Evolutionary conservation across 2,797 vertebrate genomes (phyloP), one percentile per base, ranked within the genome.

Genomic region (Coracias cyanogaster): DNA sequence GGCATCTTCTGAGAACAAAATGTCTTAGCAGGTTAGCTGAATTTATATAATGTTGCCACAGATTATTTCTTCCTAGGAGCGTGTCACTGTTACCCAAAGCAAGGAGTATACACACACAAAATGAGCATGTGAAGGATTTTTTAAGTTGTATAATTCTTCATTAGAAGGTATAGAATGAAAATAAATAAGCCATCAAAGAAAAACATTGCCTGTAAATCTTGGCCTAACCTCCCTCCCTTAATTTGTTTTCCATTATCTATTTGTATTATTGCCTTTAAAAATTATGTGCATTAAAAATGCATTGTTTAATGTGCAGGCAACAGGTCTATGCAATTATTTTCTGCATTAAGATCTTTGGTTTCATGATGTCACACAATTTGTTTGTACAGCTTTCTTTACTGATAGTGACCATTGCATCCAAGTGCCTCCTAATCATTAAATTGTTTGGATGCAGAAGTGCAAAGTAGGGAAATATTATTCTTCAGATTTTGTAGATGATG

Each of bases 21-120:
- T 62, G 61, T 87, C 82, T 71, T 61, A 83, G 79, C 57, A 78
- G 61, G 72, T 83, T 94, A 95, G 55, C 9, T 65, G 67, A 81
- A 85, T 91, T 96, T 93, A 89, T 48, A 20, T 89, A 85, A 70
- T 19, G 60, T 29, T 83, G 51, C 21, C 77, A 86, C 37, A 87
- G 67, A 91, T 80, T 6, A 93, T 89, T 82, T 93, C 41, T 89
- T 94, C 58, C 78, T 39, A 82, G 57, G 46, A 91, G 21, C 31
- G 71, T 93, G 61, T 82, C 52, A 78, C 49, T 80, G 66, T 87
- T n/a, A 35, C 33, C 67, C 8, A 85, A 70, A 77, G 33, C 2
- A 74, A 92, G 20, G 18, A 46, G 6, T 78, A 43, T 43, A 18
- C 15, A 80, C 45, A 49, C 20, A 60, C 6, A 62, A 89, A 95